Percentiles rank a stretch among this genome's conserved stretches.
phyloP scores from a whole-genome alignment of 1,140 invertebrate genomes.

The Neomicropteryx cornuta region DNA sequence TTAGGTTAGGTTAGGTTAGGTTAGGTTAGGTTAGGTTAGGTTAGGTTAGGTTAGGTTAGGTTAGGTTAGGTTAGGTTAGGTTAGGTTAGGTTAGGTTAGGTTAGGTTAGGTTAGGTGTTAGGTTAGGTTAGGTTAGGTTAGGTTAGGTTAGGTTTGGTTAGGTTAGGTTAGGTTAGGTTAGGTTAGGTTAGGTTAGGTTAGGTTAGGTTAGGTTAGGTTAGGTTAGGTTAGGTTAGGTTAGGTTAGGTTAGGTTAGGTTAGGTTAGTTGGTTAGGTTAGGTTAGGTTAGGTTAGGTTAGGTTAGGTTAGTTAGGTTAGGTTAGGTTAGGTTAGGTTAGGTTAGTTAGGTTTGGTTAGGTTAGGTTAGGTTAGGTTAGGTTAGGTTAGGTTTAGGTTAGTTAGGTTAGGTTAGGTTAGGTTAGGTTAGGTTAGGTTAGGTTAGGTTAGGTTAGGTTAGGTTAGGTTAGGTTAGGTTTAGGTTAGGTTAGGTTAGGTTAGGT shows the following conservation, averaged over 20 bases:
- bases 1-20: conserved; percentile 10
- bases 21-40: conserved; percentile 11
- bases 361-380: too few species aligned
- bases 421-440: too few species aligned
- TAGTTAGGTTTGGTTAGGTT: conserved; percentile 19
- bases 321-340: conserved; percentile 19
- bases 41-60: conserved; percentile 13
- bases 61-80: conserved; percentile 12
- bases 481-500: too few species aligned
- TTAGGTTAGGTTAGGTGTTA: conserved; percentile 8
- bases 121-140: conserved; percentile 12
- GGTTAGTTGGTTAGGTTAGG: too few species aligned
- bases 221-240: conserved; percentile 9
- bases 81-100: conserved; percentile 8
- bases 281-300: conserved; percentile 14
- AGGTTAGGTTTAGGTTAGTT: too few species aligned
- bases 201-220: conserved; percentile 21
- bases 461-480: too few species aligned
- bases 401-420: too few species aligned
- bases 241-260: conserved; percentile 11
- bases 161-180: conserved; percentile 13
- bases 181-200: conserved; percentile 24
- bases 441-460: too few species aligned
- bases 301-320: conserved; percentile 22
- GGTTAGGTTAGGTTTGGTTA: conserved; percentile 12